Evolutionary conservation across 2,113 vertebrate species (phyloP), one percentile per base, ranked within the genome.

Genomic region (Andinoacara biseriatus): DNA sequence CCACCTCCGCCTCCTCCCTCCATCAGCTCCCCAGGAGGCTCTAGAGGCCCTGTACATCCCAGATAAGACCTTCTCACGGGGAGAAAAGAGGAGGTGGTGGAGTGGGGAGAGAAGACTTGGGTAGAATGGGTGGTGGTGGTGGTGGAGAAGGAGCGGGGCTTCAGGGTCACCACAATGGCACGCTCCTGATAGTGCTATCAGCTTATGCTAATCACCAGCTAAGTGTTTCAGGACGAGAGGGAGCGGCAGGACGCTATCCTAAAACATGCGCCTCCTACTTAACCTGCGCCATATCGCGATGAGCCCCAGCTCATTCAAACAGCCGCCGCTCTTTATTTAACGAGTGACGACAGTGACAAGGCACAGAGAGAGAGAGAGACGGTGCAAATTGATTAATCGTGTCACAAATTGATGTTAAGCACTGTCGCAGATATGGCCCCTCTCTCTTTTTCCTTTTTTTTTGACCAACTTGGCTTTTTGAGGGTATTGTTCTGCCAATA

Each of bases 161-260:
- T 92, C 92, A 93, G 95, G 95, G 94, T 96, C 94, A 95, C 92
- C 90, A 91, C 92, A 93, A 94, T 92, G 92, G 91, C 91, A 83
- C 75, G 83, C 90, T 94, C 90, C 90, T 87, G 95, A 95, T 95
- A 96, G 93, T 75, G 84, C 93, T 95, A 95, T 96, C 94, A 95
- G 91, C 93, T 94, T 94, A 96, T 95, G 95, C 95, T 95, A 95
- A 96, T 96, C 92, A 92, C 81, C 87, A 78, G 91, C 94, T 94
- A 95, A 96, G 94, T 95, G 95, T 94, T 94, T 94, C 89, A 87
- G 93, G 91, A 93, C 40, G 89, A 89, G 80, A 57, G 87, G 62
- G 88, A 89, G 83, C 80, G 58, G 78, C 81, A 76, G 89, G 92
- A 89, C 85, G 88, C 93, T 86, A 87, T 90, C 93, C 93, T 90